phyloP scores from a whole-genome alignment of 2,797 vertebrate species.

The Cyprinodon diabolis region DNA sequence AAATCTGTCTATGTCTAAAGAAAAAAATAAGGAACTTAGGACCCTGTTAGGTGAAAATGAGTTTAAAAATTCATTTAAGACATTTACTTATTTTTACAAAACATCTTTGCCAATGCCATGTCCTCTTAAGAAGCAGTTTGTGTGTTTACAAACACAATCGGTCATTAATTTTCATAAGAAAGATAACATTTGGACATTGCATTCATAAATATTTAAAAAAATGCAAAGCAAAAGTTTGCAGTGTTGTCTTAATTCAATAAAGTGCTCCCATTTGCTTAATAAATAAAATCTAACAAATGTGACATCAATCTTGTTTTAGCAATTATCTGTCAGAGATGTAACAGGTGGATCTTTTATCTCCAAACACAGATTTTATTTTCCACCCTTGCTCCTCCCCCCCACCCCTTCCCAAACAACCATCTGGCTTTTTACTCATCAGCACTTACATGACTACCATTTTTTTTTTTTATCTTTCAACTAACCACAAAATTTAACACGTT shows the following conservation, averaged over 20 bases:
- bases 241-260: not conserved
- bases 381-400: conserved; percentile 23
- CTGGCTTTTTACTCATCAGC: conserved; percentile 57
- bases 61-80: not conserved
- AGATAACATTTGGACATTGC: not conserved
- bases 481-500: conserved; percentile 3
- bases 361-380: conserved; percentile 21
- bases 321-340: conserved; percentile 62
- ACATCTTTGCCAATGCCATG: not conserved
- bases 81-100: not conserved
- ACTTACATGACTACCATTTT: conserved; percentile 30
- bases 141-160: too few relatives aligned
- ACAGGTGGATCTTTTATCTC: conserved; percentile 36
- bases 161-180: not conserved
- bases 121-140: not conserved
- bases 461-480: conserved; percentile 12
- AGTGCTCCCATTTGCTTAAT: not conserved
- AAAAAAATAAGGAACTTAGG: too few relatives aligned
- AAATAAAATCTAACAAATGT: conserved; percentile 1
- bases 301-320: conserved; percentile 55
- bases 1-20: not conserved
- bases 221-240: not conserved
- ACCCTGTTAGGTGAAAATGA: not conserved
- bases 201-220: not conserved
- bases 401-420: conserved; percentile 47